A percentile compares a stretch with the other conserved stretches of the same genome.
Conservation (phyloP, 2,113 vertebrate genomes). For the Pollimyrus isidori region DNA sequence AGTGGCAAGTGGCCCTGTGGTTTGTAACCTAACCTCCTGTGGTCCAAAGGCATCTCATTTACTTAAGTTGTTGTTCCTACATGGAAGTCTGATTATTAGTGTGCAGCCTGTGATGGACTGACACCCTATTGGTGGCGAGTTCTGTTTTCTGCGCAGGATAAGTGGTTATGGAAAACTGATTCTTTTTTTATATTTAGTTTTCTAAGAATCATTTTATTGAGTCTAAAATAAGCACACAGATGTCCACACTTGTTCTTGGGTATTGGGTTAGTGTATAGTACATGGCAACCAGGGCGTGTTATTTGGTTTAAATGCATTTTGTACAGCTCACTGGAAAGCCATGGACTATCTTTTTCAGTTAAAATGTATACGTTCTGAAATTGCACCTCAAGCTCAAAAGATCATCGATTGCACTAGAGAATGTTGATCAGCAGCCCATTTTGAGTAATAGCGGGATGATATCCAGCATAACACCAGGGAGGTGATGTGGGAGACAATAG, state of each 20-base stretch:
- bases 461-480: not conserved
- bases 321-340: not conserved
- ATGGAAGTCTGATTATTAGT: not conserved
- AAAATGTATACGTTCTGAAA: not conserved
- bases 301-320: not conserved
- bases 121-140: not conserved
- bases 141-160: not conserved
- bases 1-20: not conserved
- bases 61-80: not conserved
- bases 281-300: not conserved
- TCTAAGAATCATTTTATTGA: not conserved
- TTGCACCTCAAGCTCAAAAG: not conserved
- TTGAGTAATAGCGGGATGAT: not conserved
- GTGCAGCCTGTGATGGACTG: not conserved
- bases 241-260: not conserved
- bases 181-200: not conserved
- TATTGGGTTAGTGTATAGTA: not conserved
- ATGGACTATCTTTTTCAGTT: not conserved
- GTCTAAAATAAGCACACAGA: not conserved
- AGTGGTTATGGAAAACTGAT: not conserved
- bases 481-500: not conserved
- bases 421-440: not conserved
- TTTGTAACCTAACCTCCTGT: not conserved
- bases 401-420: not conserved
- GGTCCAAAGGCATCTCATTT: not conserved